A percentile compares a stretch with the other conserved stretches of the same genome.
Evolutionary conservation across 1,140 invertebrate species (phyloP).

Genomic region (Macrocentrus cingulum): DNA sequence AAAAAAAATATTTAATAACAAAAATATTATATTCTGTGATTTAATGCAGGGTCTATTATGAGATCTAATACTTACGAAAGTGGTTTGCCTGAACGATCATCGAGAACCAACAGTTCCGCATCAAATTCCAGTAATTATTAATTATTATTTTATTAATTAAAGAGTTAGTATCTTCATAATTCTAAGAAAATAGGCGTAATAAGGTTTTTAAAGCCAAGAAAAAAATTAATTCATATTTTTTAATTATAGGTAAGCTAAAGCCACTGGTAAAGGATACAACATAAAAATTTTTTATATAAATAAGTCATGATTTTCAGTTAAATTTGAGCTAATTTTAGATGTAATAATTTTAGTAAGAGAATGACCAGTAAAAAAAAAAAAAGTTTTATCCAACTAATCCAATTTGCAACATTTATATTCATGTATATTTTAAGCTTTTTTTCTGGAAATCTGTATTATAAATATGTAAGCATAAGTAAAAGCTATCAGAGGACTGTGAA

Average conservation of each 20-base stretch:
- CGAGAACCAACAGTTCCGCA: conserved; percentile 9
- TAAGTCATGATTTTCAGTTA: background rate
- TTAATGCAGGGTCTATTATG: conserved; percentile 12
- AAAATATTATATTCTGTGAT: background rate
- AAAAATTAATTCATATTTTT: background rate
- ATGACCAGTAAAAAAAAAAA: no score
- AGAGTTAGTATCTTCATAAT: background rate
- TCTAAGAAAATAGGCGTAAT: no score
- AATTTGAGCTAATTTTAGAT: no score
- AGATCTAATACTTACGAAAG: conserved; percentile 10
- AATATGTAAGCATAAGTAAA: background rate
- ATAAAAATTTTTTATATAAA: background rate
- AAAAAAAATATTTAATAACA: background rate
- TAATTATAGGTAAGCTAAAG: conserved; percentile 6
- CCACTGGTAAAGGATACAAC: conserved; percentile 10
- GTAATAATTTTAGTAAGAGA: background rate
- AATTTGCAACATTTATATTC: no score
- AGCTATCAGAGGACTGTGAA: background rate
- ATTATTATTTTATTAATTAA: background rate
- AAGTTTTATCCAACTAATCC: no score
- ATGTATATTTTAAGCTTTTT: no score
- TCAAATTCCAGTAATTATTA: conserved; percentile 22
- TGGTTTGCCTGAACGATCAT: conserved; percentile 16
- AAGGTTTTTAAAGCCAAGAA: no score
- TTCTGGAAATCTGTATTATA: background rate